A percentile compares a stretch with the other conserved stretches of the same genome.
Conservation (phyloP, 2,797 vertebrate genomes). For the Pitangus sulphuratus region DNA sequence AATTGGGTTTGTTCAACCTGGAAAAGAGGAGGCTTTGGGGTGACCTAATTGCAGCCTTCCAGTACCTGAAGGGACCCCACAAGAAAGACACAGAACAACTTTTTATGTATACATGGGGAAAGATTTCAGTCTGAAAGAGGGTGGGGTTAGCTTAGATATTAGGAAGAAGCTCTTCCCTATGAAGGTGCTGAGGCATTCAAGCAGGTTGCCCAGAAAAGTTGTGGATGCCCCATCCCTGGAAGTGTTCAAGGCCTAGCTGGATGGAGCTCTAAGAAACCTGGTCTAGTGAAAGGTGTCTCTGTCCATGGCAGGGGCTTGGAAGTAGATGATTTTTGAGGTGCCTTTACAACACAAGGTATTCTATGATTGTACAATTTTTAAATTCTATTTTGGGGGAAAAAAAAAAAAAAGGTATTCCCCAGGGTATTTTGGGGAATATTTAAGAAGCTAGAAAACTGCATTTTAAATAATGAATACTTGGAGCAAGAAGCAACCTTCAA, state of each 20-base stretch:
- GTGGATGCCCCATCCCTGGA: too few species aligned
- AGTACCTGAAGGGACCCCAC: not conserved
- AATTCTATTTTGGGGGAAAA: not conserved
- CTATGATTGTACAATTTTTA: not conserved
- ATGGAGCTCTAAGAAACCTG: not conserved
- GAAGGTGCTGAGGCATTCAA: not conserved
- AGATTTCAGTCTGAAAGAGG: not conserved
- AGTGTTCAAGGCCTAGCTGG: not conserved
- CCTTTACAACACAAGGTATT: not conserved
- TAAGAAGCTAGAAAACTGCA: not conserved
- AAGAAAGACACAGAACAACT: not conserved
- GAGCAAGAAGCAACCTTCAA: not conserved
- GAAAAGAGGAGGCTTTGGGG: not conserved
- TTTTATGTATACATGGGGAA: not conserved
- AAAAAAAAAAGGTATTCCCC: not conserved
- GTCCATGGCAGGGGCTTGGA: not conserved
- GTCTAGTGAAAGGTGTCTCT: not conserved
- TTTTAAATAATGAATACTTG: not conserved
- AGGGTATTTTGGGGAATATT: not conserved
- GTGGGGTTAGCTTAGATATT: not conserved
- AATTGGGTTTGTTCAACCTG: accelerated
- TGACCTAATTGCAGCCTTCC: not conserved
- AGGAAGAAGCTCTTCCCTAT: not conserved
- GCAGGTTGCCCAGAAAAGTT: not conserved
- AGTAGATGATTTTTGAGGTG: not conserved